Evolutionary conservation across 2,797 vertebrate species (phyloP).

Genomic region (Toxotes lorentzi): DNA sequence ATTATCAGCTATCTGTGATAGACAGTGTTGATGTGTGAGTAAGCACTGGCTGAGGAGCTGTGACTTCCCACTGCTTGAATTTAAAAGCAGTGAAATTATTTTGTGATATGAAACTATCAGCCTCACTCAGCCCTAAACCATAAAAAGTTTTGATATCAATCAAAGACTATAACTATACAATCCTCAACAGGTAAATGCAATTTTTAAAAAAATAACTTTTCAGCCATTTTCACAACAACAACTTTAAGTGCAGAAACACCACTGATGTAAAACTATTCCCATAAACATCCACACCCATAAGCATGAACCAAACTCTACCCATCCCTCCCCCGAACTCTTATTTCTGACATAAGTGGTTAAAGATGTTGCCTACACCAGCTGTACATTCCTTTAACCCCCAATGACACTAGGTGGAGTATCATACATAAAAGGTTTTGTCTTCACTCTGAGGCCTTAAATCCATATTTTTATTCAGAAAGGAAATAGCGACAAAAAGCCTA

Average conservation of each 20-base stretch:
- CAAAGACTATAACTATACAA: not conserved
- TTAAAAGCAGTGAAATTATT: not conserved
- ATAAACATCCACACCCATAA: conserved; percentile 62
- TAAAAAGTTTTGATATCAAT: not conserved
- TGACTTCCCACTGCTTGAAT: not conserved
- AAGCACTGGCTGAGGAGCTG: not conserved
- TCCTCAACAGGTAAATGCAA: not conserved
- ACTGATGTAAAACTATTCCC: conserved; percentile 28
- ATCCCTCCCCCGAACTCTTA: conserved; percentile 43
- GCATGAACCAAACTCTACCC: conserved; percentile 35
- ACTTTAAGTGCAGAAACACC: not conserved
- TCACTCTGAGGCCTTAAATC: conserved; percentile 20
- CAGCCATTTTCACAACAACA: conserved; percentile 27
- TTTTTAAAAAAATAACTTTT: not conserved
- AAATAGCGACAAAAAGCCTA: not conserved
- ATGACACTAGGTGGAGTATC: conserved; percentile 41
- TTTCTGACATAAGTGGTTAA: conserved; percentile 73
- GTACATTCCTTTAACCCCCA: conserved; percentile 70
- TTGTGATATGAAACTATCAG: not conserved
- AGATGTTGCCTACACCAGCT: conserved; percentile 72
- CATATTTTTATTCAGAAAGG: not conserved
- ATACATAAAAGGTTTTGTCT: conserved; percentile 19
- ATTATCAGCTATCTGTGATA: not conserved
- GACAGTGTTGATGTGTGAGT: not conserved
- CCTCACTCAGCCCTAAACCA: not conserved